Conservation (phyloP, 2,888 invertebrate species). For the Acanthosoma haemorrhoidale region DNA sequence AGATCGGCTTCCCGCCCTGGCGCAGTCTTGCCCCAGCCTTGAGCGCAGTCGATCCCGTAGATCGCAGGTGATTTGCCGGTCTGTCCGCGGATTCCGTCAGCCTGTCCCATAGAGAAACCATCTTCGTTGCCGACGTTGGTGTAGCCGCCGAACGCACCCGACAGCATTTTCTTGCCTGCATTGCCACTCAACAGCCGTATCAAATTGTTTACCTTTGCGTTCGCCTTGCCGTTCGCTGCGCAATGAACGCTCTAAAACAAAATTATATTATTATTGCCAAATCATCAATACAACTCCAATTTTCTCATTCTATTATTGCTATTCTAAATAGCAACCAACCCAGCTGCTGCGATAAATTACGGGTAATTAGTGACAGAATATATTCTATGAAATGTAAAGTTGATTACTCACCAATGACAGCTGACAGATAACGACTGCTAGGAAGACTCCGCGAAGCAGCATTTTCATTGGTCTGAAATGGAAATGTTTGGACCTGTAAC, state of each 20-base stretch:
- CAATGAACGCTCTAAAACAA: constrained; percentile 45
- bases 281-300: no score
- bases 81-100: neutral
- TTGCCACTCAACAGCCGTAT: neutral
- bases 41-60: neutral
- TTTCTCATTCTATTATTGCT: no score
- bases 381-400: no score
- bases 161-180: neutral
- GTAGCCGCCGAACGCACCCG: neutral
- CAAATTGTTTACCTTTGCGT: neutral
- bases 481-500: no score
- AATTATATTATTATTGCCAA: no score
- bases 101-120: neutral
- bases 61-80: neutral
- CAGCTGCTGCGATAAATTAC: no score
- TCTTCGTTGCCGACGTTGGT: neutral
- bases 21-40: neutral
- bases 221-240: constrained; percentile 46
- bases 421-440: no score
- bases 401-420: no score
- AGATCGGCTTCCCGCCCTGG: neutral
- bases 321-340: no score
- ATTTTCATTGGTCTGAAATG: no score
- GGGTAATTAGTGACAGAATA: no score
- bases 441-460: no score